Base-by-base conservation (phyloP, 2,113 vertebrate species). In the Thamnophis sirtalis region DNA sequence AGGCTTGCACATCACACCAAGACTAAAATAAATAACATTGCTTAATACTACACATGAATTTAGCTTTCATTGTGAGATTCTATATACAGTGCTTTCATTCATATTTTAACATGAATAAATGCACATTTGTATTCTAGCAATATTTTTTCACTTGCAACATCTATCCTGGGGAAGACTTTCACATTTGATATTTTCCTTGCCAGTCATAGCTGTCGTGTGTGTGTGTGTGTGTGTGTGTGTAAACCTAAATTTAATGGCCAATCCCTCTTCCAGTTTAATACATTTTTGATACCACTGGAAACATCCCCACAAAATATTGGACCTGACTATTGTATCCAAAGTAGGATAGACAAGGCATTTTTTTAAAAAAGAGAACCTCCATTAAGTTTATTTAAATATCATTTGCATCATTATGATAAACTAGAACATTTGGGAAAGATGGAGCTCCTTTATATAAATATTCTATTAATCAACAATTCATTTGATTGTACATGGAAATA, bases 21-120 rank as follows among this genome's bases (percentile, higher is more conserved):
- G 73, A 43, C 73, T 80, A 80, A 80, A 80, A 80, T 7, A 8
- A 80, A 80, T 80, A 80, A 21, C 17, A 43, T 80, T 80, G 17
- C 73, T 43, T 43, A 80, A 38, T 33, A 38, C 33, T 38, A 38
- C 19, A 80, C 43, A 17, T 80, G 33, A 0, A 93, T 90, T 90
- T 93, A 94, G 89, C 80, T 94, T 68, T 38, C 33, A 49, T 49
- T 84, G 90, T 95, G 68, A 92, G 73, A 60, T 33, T 7, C 43
- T 89, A 1, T 38, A 9, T 50, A 19, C 38, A 24, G 3, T 22
- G 17, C 26, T 80, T 1, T 80, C 24, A 19, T 87, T 84, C 17
- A 8, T 0, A 0, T 91, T 73, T 58, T 93, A 94, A 38, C 26
- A 73, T 68, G 28, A 68, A 68, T 68, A 68, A 68, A 68, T 68